These are phyloP conservation scores for Pseudotriccus pelzelni DNA, from an alignment of 2,797 vertebrate genomes.

Conservation along the genomic window DNA sequence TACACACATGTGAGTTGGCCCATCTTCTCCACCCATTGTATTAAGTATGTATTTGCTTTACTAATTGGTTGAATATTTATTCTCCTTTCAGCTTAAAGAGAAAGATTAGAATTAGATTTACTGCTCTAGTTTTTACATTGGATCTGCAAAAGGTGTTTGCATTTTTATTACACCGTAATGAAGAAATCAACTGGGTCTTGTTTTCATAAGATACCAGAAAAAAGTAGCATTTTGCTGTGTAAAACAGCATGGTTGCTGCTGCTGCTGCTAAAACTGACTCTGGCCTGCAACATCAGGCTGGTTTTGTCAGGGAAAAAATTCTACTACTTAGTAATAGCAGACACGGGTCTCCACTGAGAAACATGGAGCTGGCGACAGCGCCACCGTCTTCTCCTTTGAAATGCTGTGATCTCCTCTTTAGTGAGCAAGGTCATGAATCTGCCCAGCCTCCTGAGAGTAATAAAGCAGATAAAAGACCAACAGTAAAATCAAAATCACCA, in stretches of 20 bases:
- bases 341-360: not conserved
- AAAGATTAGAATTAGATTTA: not conserved
- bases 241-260: not conserved
- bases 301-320: not conserved
- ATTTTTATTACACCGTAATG: not conserved
- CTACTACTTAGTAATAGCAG: not conserved
- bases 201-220: not conserved
- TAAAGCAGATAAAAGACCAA: not conserved
- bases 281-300: not conserved
- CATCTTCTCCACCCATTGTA: not conserved
- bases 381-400: not conserved
- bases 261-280: not conserved
- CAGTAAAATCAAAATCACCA: not conserved
- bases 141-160: not conserved
- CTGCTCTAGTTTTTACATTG: not conserved
- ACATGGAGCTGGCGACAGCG: not conserved
- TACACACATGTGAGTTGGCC: rapidly evolving
- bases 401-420: not conserved
- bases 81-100: not conserved
- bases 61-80: not conserved
- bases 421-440: not conserved
- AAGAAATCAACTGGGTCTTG: not conserved
- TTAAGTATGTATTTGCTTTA: not conserved
- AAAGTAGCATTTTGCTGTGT: not conserved
- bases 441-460: not conserved